Conservation (phyloP, 2,113 vertebrate genomes). For the Cinclus cinclus region DNA sequence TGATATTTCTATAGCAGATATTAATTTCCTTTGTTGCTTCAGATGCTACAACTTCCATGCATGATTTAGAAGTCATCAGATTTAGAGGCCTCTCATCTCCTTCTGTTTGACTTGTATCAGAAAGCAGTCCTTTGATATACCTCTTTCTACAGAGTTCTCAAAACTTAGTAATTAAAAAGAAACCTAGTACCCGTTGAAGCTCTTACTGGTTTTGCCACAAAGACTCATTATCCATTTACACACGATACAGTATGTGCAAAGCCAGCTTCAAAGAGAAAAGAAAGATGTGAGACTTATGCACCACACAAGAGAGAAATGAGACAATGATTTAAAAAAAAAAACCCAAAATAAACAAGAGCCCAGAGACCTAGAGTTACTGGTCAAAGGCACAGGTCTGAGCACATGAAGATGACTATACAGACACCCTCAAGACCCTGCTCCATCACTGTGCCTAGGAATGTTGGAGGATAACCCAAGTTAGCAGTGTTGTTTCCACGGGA, state of each 20-base stretch:
- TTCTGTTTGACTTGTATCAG: neutral
- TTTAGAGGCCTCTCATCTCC: neutral
- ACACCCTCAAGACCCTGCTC: neutral
- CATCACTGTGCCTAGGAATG: rapidly evolving
- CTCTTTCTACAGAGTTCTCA: neutral
- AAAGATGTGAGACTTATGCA: neutral
- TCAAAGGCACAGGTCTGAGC: neutral
- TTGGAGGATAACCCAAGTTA: neutral
- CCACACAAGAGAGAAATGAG: neutral
- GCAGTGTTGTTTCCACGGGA: neutral
- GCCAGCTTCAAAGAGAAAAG: neutral
- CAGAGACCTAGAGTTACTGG: neutral
- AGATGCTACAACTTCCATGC: neutral
- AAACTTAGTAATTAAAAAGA: neutral
- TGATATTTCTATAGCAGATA: neutral
- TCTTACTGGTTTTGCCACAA: neutral
- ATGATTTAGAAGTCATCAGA: neutral
- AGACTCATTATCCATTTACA: neutral
- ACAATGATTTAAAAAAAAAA: neutral
- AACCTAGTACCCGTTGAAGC: neutral
- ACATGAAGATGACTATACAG: neutral
- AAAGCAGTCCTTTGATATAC: neutral
- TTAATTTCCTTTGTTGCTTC: neutral
- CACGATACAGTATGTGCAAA: neutral
- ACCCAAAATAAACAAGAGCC: neutral